Percentiles rank a stretch among this genome's conserved stretches.
phyloP scores from a whole-genome alignment of 2,888 invertebrate species.

The Chloroclysta siterata region DNA sequence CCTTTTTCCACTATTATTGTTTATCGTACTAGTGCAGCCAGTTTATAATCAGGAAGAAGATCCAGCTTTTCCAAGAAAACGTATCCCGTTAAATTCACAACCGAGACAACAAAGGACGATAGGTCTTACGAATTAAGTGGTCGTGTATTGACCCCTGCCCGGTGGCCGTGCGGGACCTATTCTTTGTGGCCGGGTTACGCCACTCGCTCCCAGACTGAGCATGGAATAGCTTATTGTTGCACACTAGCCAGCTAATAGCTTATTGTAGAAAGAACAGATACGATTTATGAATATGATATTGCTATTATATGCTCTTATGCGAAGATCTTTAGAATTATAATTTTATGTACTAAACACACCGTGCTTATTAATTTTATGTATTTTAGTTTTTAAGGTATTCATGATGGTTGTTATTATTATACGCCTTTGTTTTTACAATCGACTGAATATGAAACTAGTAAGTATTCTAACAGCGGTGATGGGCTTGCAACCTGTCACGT shows the following conservation, averaged over 20 bases:
- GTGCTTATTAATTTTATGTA: too few species aligned
- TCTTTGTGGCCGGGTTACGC: slow-evolving; percentile 39
- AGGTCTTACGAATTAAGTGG: slow-evolving; percentile 43
- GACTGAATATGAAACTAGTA: too few species aligned
- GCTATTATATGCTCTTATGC: neutral
- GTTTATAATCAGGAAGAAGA: slow-evolving; percentile 7
- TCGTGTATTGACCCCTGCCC: slow-evolving; percentile 42
- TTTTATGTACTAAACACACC: too few species aligned
- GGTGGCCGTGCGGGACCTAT: slow-evolving; percentile 26
- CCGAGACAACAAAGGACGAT: slow-evolving; percentile 58
- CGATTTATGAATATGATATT: slow-evolving; percentile 23
- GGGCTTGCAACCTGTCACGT: too few species aligned
- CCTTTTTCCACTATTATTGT: neutral
- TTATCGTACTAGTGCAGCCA: neutral
- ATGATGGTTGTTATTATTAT: too few species aligned
- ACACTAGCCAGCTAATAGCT: neutral
- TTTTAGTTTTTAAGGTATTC: too few species aligned
- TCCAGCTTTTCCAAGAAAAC: slow-evolving; percentile 24
- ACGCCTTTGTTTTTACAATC: too few species aligned
- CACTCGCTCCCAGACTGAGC: slow-evolving; percentile 16
- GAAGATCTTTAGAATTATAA: too few species aligned
- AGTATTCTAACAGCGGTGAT: too few species aligned
- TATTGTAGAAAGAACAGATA: slow-evolving; percentile 13
- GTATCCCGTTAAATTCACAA: slow-evolving; percentile 31
- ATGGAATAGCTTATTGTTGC: neutral